Base-by-base conservation (phyloP, 2,113 vertebrate genomes). In the Prionailurus bengalensis region DNA sequence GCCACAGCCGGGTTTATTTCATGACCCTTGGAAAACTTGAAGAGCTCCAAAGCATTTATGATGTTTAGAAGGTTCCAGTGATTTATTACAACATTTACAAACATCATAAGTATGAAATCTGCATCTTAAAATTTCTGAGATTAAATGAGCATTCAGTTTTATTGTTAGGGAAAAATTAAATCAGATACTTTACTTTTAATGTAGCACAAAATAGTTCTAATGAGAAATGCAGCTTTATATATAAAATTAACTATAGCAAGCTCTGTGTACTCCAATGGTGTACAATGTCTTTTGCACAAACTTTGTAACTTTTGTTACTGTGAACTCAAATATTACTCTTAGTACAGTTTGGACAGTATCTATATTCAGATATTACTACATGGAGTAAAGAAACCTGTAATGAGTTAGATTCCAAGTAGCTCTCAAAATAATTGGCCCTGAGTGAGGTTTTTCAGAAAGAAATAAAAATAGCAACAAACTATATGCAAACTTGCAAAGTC, bases 1-100 rank as follows among this genome's bases (percentile, higher is more conserved):
- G 97, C 78, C 99, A 99, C 99, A 99, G 99, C 98, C 99, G 99
- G 98, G 99, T 99, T 98, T 99, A 99, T 98, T 99, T 99, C 97
- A 99, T 99, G 99, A 99, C 99, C 74, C 99, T 99, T 39, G 99
- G 99, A 98, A 99, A 99, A 98, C 98, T 99, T 99, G 99, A 99
- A 99, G 99, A 98, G 55, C 68, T 83, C 86, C 93, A 97, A 74
- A 97, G 83, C 94, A 97, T 95, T 94, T 66, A 83, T 96, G 96
- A 88, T 97, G 95, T 95, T 97, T 96, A 97, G 86, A 97, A 63
- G 86, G 58, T 96, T 97, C 89, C 36, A 78, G 42, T 94, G 94
- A 98, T 98, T 97, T 85, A 79, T 74, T 95, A 78, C 63, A 86
- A 94, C 65, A 96, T 96, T 98, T 90, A 78, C 6, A 98, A 91